Base-by-base conservation (phyloP, 2,113 vertebrate genomes). In the Psilopsiagon aymara region DNA sequence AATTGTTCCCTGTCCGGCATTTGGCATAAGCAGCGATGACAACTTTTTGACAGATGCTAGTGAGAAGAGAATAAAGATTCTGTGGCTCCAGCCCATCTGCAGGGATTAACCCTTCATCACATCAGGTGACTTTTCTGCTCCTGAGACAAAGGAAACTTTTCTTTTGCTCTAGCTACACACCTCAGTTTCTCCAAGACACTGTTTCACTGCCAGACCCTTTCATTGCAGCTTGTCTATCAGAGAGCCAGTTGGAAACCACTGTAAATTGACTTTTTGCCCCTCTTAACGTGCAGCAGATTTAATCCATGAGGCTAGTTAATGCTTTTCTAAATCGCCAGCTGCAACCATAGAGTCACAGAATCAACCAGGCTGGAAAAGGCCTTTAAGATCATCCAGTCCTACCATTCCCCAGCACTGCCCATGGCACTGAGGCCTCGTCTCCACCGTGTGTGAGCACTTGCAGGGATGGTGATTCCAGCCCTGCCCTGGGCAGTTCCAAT, bases 31-130 rank as follows among this genome's bases (percentile, higher is more conserved):
- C 52, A 37, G 82, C 4, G 88, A 95, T 96, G 96, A 97, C 93
- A 96, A 91, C 92, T 82, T 93, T 66, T 92, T 3, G 52, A 91
- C 92, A 96, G 93, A 92, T 91, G 86, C 71, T 77, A 19, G 83
- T 37, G 93, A 87, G 94, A 73, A 59, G 82, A 71, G 63, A 94
- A 95, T 92, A 91, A 96, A 96, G 92, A 64, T 90, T 87, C 85
- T 83, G 76, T 70, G 79, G 92, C 88, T 94, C 53, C 82, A 75
- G 78, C 87, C 88, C 90, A 90, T 96, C 92, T 95, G 89, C 91
- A 82, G 78, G 94, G 94, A 95, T 97, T 97, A 96, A 97, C 51
- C 64, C 92, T 93, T 95, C 95, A 95, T 74, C 88, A 28, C 82
- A 8, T 83, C 60, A 16, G 19, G 70, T 80, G 90, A 82, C 81